Percentiles rank a stretch among this genome's conserved stretches.
Conservation (phyloP, 2,797 vertebrate genomes). For the Platyrinchus mystaceus region DNA sequence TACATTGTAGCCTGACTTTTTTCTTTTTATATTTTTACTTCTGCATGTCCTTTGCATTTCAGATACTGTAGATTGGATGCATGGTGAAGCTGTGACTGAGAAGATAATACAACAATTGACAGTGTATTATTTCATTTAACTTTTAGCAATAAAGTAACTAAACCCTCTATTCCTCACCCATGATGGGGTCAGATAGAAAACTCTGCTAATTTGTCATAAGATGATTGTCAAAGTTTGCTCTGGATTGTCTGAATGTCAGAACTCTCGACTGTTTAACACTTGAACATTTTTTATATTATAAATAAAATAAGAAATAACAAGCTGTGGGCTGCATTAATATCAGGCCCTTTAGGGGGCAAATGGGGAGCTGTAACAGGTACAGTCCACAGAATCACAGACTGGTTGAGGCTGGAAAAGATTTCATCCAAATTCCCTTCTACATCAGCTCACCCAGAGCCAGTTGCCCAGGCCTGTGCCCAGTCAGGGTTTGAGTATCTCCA, state of each 20-base stretch:
- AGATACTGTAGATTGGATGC: constrained; percentile 95
- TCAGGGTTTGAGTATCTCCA: background rate
- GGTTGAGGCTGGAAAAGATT: background rate
- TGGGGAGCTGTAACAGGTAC: background rate
- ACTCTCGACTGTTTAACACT: constrained; percentile 84
- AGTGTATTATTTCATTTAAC: constrained; percentile 94
- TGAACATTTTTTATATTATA: constrained; percentile 84
- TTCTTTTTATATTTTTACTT: constrained; percentile 84
- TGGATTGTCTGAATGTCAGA: constrained; percentile 79
- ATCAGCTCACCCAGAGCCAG: background rate
- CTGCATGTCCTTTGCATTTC: constrained; percentile 98
- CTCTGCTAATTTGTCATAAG: constrained; percentile 88
- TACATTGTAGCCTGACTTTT: constrained; percentile 78
- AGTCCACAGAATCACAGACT: background rate
- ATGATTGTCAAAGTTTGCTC: constrained; percentile 86
- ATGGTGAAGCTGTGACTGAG: constrained; percentile 97
- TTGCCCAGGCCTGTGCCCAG: background rate
- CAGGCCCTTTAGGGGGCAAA: background rate
- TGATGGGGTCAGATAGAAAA: constrained; percentile 90
- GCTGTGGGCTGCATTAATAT: constrained; percentile 68
- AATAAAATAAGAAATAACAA: constrained; percentile 80
- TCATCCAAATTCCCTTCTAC: background rate
- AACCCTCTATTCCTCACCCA: constrained; percentile 69
- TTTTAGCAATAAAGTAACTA: constrained; percentile 94
- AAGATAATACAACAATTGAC: constrained; percentile 87